phyloP scores from a whole-genome alignment of 2,888 invertebrate genomes.

The Tillus elongatus region DNA sequence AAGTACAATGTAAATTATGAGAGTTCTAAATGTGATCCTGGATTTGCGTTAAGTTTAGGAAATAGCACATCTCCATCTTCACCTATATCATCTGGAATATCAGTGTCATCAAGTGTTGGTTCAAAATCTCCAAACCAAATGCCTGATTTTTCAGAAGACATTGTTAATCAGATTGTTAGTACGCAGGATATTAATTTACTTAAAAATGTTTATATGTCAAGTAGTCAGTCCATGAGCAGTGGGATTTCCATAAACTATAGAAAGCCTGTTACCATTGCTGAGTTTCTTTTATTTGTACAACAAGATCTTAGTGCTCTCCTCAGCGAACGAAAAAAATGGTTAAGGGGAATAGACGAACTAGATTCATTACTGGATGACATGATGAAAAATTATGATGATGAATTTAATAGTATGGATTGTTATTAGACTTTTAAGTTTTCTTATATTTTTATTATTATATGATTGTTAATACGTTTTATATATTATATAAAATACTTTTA shows the following conservation, averaged over 20 bases:
- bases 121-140: slow-evolving; percentile 12
- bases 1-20: slow-evolving; percentile 46
- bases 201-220: slow-evolving; percentile 48
- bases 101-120: slow-evolving; percentile 8
- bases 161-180: slow-evolving; percentile 59
- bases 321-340: slow-evolving; percentile 56
- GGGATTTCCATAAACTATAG: slow-evolving; percentile 34
- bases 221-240: slow-evolving; percentile 33
- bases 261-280: slow-evolving; percentile 44
- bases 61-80: slow-evolving; percentile 8
- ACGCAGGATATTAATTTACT: slow-evolving; percentile 54
- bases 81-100: slow-evolving; percentile 9
- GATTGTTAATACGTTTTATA: no score
- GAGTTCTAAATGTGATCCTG: slow-evolving; percentile 23
- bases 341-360: slow-evolving; percentile 58
- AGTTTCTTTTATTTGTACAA: slow-evolving; percentile 52
- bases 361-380: slow-evolving; percentile 68
- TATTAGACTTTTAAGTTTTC: slow-evolving; percentile 42
- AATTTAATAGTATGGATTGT: slow-evolving; percentile 61
- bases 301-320: slow-evolving; percentile 54
- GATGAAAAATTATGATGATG: slow-evolving; percentile 52
- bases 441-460: background rate
- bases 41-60: slow-evolving; percentile 15
- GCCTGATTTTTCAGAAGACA: slow-evolving; percentile 39
- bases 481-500: no score